Evolutionary conservation across 1,140 invertebrate species (phyloP).

Genomic region (Pseudomyrmex gracilis): DNA sequence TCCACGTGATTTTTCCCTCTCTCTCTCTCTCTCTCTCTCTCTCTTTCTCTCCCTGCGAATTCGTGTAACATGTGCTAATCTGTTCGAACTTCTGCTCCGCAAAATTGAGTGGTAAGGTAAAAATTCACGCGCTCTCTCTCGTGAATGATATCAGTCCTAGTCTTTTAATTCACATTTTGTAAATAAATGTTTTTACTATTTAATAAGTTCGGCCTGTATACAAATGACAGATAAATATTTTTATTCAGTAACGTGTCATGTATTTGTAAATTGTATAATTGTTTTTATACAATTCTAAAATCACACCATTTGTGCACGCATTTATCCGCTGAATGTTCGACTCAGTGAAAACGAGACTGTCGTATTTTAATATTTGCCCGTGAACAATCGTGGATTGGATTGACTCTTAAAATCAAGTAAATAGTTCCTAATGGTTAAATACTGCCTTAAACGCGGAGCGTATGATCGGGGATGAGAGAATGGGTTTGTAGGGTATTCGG

Average conservation of each 20-base stretch:
- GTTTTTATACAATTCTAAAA: too few relatives aligned
- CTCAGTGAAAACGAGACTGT: conserved; percentile 14
- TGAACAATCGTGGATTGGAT: conserved; percentile 44
- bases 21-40: conserved; percentile 29
- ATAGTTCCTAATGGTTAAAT: conserved; percentile 82
- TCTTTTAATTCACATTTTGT: neutral
- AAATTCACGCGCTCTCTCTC: neutral
- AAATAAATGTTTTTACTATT: too few relatives aligned
- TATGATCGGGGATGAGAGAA: conserved; percentile 53
- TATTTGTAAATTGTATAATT: too few relatives aligned
- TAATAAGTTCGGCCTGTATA: too few relatives aligned
- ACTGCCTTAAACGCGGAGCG: conserved; percentile 64
- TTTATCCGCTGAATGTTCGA: neutral
- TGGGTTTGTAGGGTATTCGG: conserved; percentile 68
- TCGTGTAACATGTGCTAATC: too few relatives aligned
- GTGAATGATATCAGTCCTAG: neutral
- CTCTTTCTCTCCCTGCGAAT: neutral
- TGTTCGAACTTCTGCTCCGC: too few relatives aligned
- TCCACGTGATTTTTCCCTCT: conserved; percentile 74
- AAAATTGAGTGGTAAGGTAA: too few relatives aligned
- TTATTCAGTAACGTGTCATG: too few relatives aligned
- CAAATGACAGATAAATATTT: too few relatives aligned
- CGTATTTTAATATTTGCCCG: conserved; percentile 35
- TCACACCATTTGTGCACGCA: too few relatives aligned
- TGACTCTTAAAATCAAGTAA: conserved; percentile 82